phyloP scores from a whole-genome alignment of 2,113 vertebrate genomes.

The Hippopotamus amphibius region DNA sequence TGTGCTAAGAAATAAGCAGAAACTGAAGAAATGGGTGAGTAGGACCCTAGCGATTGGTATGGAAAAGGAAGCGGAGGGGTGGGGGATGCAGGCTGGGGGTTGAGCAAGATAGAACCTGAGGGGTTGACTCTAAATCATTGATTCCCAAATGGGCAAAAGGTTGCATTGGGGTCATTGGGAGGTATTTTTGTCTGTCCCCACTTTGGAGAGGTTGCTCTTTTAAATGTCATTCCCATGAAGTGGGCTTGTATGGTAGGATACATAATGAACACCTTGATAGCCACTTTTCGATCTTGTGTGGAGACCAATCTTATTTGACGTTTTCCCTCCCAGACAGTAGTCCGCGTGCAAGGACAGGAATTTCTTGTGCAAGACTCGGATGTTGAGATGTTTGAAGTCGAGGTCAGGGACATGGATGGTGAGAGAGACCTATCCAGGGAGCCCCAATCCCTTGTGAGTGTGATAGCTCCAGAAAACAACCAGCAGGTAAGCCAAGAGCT shows the following conservation, averaged over 20 bases:
- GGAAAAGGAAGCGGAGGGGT: fast-evolving
- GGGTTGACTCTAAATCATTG: too few relatives aligned
- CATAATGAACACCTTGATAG: fast-evolving
- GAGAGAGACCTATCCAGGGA: not conserved
- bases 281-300: fast-evolving
- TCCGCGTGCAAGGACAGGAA: not conserved
- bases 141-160: not conserved
- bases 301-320: not conserved
- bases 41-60: fast-evolving
- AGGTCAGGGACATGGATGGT: not conserved
- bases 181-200: too few relatives aligned
- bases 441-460: fast-evolving
- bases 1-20: not conserved
- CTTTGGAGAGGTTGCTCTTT: fast-evolving
- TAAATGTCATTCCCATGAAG: too few relatives aligned
- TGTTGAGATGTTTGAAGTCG: not conserved
- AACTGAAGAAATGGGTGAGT: constrained; percentile 11
- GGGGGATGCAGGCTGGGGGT: not conserved
- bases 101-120: not conserved
- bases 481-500: not conserved
- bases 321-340: not conserved
- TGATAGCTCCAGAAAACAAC: not conserved
- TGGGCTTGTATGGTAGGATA: fast-evolving
- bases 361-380: not conserved
- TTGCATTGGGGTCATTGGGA: not conserved